Percentiles rank a stretch among this genome's conserved stretches.
These are phyloP conservation scores for Cetoscarus ocellatus DNA, from an alignment of 2,797 vertebrate genomes.

Conservation along the genomic window DNA sequence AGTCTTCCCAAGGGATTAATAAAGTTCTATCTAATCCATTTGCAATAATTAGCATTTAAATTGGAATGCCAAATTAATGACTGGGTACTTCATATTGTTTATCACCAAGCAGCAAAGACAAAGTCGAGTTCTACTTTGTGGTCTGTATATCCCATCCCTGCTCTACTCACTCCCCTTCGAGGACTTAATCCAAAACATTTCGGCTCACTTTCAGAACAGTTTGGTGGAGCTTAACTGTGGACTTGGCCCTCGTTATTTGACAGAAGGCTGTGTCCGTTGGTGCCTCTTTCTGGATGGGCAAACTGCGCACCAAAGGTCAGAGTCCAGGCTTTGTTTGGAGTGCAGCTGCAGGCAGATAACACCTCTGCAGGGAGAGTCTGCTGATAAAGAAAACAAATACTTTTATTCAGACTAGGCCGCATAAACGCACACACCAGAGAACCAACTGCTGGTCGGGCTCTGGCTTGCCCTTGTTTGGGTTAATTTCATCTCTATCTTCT, in stretches of 20 bases:
- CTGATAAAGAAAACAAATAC: constrained; percentile 51
- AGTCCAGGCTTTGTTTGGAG: constrained; percentile 61
- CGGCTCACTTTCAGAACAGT: constrained; percentile 32
- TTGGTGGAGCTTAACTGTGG: constrained; percentile 33
- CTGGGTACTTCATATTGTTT: too few species aligned
- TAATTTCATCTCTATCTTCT: constrained; percentile 39
- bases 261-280: constrained; percentile 48
- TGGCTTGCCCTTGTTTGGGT: constrained; percentile 41
- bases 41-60: too few species aligned
- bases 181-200: constrained; percentile 29
- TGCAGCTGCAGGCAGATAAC: constrained; percentile 58
- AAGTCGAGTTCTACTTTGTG: too few species aligned
- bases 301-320: constrained; percentile 52
- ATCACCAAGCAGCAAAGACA: too few species aligned
- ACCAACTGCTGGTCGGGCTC: neutral
- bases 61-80: too few species aligned
- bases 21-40: too few species aligned
- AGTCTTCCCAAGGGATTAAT: too few species aligned
- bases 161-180: constrained; percentile 5
- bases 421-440: neutral
- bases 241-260: constrained; percentile 64
- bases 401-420: constrained; percentile 3
- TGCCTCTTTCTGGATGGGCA: constrained; percentile 28
- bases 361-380: constrained; percentile 32
- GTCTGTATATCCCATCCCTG: too few species aligned